phyloP scores from a whole-genome alignment of 2,797 vertebrate species.

The Oceanodroma leucorhoa region DNA sequence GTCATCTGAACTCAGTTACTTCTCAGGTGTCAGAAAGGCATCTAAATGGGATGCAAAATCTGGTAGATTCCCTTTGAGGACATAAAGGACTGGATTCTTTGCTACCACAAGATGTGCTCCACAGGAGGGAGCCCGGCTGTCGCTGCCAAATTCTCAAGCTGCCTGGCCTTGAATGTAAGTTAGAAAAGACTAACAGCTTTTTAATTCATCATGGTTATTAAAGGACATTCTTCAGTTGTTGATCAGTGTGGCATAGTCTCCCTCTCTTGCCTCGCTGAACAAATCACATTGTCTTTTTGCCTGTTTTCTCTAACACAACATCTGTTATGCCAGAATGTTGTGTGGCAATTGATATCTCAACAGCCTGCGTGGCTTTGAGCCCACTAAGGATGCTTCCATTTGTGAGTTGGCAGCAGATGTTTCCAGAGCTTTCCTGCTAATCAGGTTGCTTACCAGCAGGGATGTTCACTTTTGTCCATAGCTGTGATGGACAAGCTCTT shows the following conservation, averaged over 20 bases:
- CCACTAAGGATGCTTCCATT: background rate
- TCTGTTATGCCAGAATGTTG: background rate
- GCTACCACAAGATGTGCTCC: background rate
- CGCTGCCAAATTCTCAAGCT: background rate
- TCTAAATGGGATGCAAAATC: background rate
- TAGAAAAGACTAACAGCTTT: background rate
- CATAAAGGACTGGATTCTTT: background rate
- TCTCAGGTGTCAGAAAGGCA: background rate
- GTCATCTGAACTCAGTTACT: background rate
- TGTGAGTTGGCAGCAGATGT: background rate
- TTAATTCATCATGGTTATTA: background rate
- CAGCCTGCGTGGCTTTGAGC: background rate
- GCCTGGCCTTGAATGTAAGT: background rate
- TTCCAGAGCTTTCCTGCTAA: background rate
- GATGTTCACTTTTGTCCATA: background rate
- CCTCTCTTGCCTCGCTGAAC: background rate
- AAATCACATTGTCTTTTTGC: background rate
- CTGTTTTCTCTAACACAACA: background rate
- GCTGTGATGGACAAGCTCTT: background rate
- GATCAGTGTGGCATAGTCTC: background rate
- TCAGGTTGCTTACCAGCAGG: background rate
- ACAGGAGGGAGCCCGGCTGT: background rate
- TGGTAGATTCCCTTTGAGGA: background rate
- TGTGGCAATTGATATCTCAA: background rate
- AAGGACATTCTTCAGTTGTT: background rate